Base-by-base conservation (phyloP, 2,797 vertebrate genomes). In the Cheirogaleus major region DNA sequence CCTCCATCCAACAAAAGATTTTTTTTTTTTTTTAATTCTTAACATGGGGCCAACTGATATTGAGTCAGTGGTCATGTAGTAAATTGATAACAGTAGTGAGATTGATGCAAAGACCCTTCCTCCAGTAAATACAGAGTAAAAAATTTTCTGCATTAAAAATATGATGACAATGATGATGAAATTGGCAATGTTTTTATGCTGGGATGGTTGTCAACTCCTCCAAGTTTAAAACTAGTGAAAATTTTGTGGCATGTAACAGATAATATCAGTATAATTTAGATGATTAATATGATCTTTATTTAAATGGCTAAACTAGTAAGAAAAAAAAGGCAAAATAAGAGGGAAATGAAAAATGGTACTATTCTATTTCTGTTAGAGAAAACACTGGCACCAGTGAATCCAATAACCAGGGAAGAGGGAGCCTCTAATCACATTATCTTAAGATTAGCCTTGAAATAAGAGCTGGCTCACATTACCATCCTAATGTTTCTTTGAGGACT, bases 261-360 rank as follows among this genome's bases (percentile, higher is more conserved):
- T 27, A 32, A 4, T 48, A 81, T n/a, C 86, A 82, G n/a, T 7
- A 38, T 38, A 63, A 82, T 57, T 81, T 55, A 45, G 50, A 70
- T 88, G 52, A 72, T 84, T 80, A 72, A 91, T 65, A 80, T 48
- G 22, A 85, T 76, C 5, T 27, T 83, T 85, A 38, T 81, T 30
- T 43, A 84, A 80, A 75, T 85, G n/a, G 14, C 32, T 85, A 76
- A 91, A 85, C 83, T 63, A 43, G 45, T 70, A 65, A 70, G 25
- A 80, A 70, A n/a, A 70, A 41, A 84, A 80, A 93, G 8, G 45
- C 45, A 48, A 84, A 81, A 15, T 95, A 72, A 96, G 17, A 85
- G 57, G 15, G 25, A 93, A 76, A 43, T 72, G 76, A 61, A 5
- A 75, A 89, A 80, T 75, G 27, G 67, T 55, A 13, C n/a, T 69